Evolutionary conservation across 2,797 vertebrate genomes (phyloP), one percentile per base, ranked within the genome.

Genomic region (Anas bahamensis): DNA sequence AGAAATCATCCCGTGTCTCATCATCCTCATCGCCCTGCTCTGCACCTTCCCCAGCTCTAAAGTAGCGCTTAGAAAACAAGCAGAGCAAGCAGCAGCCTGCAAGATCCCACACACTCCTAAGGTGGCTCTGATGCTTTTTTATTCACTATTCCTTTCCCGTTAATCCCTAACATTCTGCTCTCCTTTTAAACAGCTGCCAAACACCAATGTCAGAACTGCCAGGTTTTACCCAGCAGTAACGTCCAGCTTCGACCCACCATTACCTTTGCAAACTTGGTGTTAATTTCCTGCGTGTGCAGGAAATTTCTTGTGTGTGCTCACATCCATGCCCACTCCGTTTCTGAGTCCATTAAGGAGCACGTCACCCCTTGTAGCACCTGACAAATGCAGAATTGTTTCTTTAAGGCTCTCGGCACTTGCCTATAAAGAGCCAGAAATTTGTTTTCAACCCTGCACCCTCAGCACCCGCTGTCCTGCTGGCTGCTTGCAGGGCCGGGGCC

Each of bases 401-500:
- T 55, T 14, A 55, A 41, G 21, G 19, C 12, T 50, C 70, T 33
- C 18, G n/a, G 21, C 24, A 64, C 10, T 35, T 46, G 41, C 8
- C n/a, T 13, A 31, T 9, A 8, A 59, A 48, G 14, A 46, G 31
- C 3, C n/a, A 9, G 42, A 50, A 42, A 31, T 6, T 4, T 13
- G 4, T 39, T 35, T 29, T 2, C 7, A 8, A 29, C 24, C 11
- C n/a, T 57, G 8, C 17, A 17, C 6, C 17, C 16, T 5, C 19
- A 13, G 53, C 13, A 41, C 6, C 35, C 6, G 0, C 24, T 35
- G 10, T 12, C 42, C 65, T 26, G 3, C 56, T 1, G n/a, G 55
- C 31, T 22, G 35, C 56, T 82, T 33, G 28, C 23, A 11, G 31
- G 1, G 1, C 19, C 6, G 4, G 13, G 1, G 1, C 33, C 22